Evolutionary conservation across 2,113 vertebrate genomes (phyloP).

Genomic region (Cyprinodon variegatus): DNA sequence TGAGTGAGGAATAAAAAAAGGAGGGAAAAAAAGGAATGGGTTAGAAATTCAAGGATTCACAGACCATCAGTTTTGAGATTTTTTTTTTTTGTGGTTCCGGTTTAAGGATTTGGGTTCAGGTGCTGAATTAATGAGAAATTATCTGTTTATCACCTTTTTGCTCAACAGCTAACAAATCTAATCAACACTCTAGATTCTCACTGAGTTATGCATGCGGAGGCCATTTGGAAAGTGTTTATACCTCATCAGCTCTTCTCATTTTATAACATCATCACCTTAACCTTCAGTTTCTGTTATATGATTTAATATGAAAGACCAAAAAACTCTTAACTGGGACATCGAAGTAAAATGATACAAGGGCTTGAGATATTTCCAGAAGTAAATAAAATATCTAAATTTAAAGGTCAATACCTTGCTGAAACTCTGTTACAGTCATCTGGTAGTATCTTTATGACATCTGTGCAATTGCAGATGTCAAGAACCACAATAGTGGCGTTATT

Average conservation of each 20-base stretch:
- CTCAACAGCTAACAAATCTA: not conserved
- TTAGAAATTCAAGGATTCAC: constrained; percentile 15
- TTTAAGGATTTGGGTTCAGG: not conserved
- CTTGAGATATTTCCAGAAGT: not conserved
- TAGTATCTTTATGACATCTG: too few species aligned
- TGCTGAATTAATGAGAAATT: not conserved
- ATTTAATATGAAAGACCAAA: not conserved
- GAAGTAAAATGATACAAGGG: not conserved
- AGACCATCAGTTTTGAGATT: constrained; percentile 3
- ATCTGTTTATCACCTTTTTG: not conserved
- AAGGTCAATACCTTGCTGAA: too few species aligned
- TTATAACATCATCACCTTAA: not conserved
- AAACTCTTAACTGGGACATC: not conserved
- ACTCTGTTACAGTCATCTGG: too few species aligned
- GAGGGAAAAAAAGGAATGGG: not conserved
- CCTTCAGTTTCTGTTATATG: not conserved
- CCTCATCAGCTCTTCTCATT: not conserved
- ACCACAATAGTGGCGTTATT: too few species aligned
- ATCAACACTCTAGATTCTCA: not conserved
- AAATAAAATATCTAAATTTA: too few species aligned
- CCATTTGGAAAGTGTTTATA: not conserved
- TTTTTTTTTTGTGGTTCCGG: not conserved
- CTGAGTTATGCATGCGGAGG: not conserved
- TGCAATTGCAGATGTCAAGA: too few species aligned
- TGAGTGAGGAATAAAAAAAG: constrained; percentile 2